Conservation (phyloP, 2,888 invertebrate genomes). For the Xylota sylvarum region DNA sequence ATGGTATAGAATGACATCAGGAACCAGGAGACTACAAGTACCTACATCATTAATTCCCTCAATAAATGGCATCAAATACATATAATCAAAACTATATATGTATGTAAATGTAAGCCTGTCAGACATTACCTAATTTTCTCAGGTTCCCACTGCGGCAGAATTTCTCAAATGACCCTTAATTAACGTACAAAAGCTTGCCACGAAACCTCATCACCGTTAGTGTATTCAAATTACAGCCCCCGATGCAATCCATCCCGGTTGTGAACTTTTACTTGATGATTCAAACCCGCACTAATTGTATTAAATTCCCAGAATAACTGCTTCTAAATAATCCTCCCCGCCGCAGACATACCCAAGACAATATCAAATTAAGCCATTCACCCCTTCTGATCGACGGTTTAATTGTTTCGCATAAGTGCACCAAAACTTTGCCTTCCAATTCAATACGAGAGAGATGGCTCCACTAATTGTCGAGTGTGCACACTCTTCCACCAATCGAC, state of each 20-base stretch:
- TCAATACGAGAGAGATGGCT: neutral
- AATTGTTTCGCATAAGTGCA: neutral
- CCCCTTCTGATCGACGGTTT: neutral
- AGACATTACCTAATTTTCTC: neutral
- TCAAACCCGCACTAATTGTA: neutral
- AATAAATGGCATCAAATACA: no score
- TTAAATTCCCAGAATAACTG: neutral
- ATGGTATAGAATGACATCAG: no score
- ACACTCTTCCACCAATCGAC: neutral
- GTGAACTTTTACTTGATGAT: neutral
- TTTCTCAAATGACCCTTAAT: neutral
- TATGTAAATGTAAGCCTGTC: no score
- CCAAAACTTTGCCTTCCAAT: neutral
- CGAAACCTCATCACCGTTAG: neutral
- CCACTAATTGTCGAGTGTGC: neutral
- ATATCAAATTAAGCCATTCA: constrained; percentile 9
- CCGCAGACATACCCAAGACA: constrained; percentile 3
- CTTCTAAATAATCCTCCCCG: neutral
- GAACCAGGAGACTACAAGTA: no score
- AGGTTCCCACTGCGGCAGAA: neutral
- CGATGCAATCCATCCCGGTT: neutral
- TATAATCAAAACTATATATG: no score
- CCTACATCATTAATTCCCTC: no score
- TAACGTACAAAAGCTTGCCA: neutral
- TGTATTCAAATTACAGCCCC: neutral